These are phyloP conservation scores for Harlomillsia oculata DNA, from an alignment of 1,140 invertebrate genomes.

Conservation along the genomic window DNA sequence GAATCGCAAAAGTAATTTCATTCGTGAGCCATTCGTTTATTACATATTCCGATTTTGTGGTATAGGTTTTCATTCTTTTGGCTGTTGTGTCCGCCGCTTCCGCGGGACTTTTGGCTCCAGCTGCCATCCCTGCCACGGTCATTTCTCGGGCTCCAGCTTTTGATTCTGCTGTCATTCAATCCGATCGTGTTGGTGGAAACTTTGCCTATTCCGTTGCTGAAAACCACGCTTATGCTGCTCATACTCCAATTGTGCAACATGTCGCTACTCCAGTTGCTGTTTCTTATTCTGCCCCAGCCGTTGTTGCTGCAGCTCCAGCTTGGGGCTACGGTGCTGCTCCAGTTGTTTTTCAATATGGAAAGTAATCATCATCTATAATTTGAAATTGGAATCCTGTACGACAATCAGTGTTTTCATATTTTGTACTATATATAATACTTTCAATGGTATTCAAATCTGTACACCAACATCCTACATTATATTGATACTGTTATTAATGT, in stretches of 20 bases:
- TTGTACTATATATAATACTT: too few relatives aligned
- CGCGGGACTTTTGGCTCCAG: slow-evolving; percentile 35
- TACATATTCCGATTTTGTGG: not conserved
- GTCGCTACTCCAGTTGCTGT: slow-evolving; percentile 39
- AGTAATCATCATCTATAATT: too few relatives aligned
- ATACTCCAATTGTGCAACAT: slow-evolving; percentile 43
- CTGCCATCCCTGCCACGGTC: slow-evolving; percentile 35
- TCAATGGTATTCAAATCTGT: too few relatives aligned
- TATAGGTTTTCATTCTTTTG: slow-evolving; percentile 30
- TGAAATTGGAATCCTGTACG: too few relatives aligned
- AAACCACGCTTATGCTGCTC: slow-evolving; percentile 45
- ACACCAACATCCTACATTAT: too few relatives aligned
- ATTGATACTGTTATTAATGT: too few relatives aligned
- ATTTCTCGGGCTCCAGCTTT: slow-evolving; percentile 43
- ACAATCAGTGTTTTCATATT: too few relatives aligned
- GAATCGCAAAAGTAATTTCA: too few relatives aligned
- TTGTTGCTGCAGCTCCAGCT: not conserved
- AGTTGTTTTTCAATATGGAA: too few relatives aligned
- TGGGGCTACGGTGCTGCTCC: not conserved
- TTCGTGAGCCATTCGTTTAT: not conserved
- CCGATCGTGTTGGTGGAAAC: slow-evolving; percentile 47
- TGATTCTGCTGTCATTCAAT: slow-evolving; percentile 46
- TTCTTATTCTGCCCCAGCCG: slow-evolving; percentile 36
- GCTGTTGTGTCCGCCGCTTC: slow-evolving; percentile 32
- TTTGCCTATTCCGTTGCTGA: slow-evolving; percentile 49